Base-by-base conservation (phyloP, 2,888 invertebrate genomes). In the Dicyrtomina minuta region DNA sequence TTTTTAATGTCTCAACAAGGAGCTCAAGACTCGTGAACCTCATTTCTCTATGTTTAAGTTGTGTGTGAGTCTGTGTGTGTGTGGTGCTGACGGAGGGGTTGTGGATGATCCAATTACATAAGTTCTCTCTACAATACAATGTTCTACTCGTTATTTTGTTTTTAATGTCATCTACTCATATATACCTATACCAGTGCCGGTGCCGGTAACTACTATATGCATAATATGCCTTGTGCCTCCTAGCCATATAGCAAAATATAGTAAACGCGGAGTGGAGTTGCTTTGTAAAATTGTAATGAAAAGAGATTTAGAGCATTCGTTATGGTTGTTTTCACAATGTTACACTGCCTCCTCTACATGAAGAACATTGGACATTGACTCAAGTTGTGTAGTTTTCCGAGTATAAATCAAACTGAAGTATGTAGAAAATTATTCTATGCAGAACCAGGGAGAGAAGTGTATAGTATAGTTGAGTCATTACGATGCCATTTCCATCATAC, bases 281-380 rank as follows among this genome's bases (percentile, higher is more conserved):
- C n/a, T n/a, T n/a, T n/a, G n/a, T n/a, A n/a, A n/a, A n/a, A n/a
- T n/a, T 33, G 33, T 33, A 33, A 33, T 33, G 33, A 33, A 33
- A 33, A 33, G 33, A 33, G 33, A 33, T 58, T 58, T 58, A 41
- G 58, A 33, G 20, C 58, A 58, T 58, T 58, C 27, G 58, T 58
- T 58, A 24, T 58, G 58, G 41, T 58, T 12, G 17, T 41, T 24
- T 33, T 33, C 3, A 33, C 33, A 33, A 33, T 33, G 33, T 8
- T 33, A 33, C 33, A 3, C 33, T n/a, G n/a, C n/a, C n/a, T n/a
- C n/a, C n/a, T n/a, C n/a, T n/a, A n/a, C n/a, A n/a, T n/a, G n/a
- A n/a, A n/a, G n/a, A n/a, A n/a, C n/a, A n/a, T n/a, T n/a, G n/a
- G n/a, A n/a, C n/a, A n/a, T n/a, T n/a, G n/a, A n/a, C n/a, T n/a